These are phyloP conservation scores for Diplogasteroides magnus DNA, from an alignment of 1,140 invertebrate genomes.

Conservation along the genomic window DNA sequence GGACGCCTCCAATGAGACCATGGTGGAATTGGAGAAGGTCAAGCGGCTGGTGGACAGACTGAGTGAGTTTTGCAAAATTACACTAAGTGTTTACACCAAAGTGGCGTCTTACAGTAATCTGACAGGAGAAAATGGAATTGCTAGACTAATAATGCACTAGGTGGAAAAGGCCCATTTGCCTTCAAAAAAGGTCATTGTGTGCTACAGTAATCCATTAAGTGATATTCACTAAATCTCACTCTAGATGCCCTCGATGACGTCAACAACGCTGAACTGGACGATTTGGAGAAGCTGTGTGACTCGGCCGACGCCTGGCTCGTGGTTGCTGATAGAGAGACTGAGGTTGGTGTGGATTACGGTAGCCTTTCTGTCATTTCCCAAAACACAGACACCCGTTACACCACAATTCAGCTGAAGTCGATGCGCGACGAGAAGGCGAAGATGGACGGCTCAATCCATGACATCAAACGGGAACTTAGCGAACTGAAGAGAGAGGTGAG, in stretches of 20 bases:
- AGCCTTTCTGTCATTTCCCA: constrained; percentile 1
- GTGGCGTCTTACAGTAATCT: neutral
- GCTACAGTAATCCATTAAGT: neutral
- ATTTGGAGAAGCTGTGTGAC: constrained; percentile 43
- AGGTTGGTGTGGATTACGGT: constrained; percentile 17
- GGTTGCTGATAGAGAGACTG: constrained; percentile 36
- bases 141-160: neutral
- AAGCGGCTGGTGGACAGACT: constrained; percentile 31
- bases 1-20: constrained; percentile 27
- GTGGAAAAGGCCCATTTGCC: constrained; percentile 24
- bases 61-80: constrained; percentile 16
- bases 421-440: constrained; percentile 25
- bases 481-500: constrained; percentile 39
- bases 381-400: neutral
- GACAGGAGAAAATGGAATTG: neutral
- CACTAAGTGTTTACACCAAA: neutral
- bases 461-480: constrained; percentile 35
- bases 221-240: constrained; percentile 5
- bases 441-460: constrained; percentile 25
- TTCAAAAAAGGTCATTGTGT: constrained; percentile 20
- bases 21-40: constrained; percentile 18
- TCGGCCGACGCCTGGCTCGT: constrained; percentile 41
- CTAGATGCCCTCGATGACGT: constrained; percentile 53
- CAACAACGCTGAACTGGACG: constrained; percentile 46
- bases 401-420: constrained; percentile 3